These are phyloP conservation scores for Aradus depressus DNA, from an alignment of 2,888 invertebrate species.

Conservation along the genomic window DNA sequence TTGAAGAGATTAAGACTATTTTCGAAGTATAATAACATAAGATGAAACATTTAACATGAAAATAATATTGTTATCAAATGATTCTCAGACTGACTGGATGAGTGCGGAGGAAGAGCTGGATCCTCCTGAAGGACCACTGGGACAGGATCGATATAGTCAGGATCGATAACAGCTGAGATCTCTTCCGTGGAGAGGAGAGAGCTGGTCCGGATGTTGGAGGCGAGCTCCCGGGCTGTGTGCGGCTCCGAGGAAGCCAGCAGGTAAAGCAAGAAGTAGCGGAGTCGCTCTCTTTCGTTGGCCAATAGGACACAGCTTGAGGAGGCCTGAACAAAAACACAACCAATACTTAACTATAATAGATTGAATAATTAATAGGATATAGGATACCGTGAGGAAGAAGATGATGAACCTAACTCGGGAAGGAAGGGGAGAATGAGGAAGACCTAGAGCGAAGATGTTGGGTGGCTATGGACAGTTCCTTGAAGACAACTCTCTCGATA, in stretches of 20 bases:
- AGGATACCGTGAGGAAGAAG: too few relatives aligned
- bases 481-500: too few relatives aligned
- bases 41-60: neutral
- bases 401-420: too few relatives aligned
- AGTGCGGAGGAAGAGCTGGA: neutral
- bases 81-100: neutral
- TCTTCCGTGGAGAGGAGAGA: slow-evolving; percentile 9
- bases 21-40: neutral
- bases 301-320: too few relatives aligned
- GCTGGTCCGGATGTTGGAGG: neutral
- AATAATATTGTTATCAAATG: neutral
- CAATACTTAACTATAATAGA: too few relatives aligned
- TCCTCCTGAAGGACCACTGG: slow-evolving; percentile 7
- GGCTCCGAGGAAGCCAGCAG: slow-evolving; percentile 6
- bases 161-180: slow-evolving; percentile 6
- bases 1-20: neutral
- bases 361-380: too few relatives aligned
- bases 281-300: slow-evolving; percentile 1
- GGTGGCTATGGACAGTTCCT: too few relatives aligned
- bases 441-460: too few relatives aligned
- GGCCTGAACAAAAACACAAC: too few relatives aligned
- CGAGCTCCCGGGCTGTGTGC: neutral
- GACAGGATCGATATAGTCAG: slow-evolving; percentile 13
- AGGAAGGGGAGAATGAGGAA: too few relatives aligned
- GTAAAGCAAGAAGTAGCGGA: slow-evolving; percentile 12